These are phyloP conservation scores for Nomada lathburiana DNA, from an alignment of 2,888 invertebrate species.

Conservation along the genomic window DNA sequence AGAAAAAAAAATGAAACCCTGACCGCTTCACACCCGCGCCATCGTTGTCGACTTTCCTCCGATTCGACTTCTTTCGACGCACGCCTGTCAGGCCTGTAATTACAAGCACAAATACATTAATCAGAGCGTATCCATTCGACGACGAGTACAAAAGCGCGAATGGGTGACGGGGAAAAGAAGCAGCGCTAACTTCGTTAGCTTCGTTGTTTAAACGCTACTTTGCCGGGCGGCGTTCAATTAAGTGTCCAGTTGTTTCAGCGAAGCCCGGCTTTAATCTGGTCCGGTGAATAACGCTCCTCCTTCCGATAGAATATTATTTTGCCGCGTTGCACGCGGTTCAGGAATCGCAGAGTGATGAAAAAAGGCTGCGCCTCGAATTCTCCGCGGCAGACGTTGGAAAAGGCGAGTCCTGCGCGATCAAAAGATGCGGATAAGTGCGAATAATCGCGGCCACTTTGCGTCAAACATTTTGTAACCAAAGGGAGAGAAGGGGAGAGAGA, in stretches of 20 bases:
- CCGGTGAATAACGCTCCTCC: constrained; percentile 21
- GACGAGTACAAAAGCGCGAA: neutral
- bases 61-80: neutral
- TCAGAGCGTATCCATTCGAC: constrained; percentile 2
- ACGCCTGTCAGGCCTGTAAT: neutral
- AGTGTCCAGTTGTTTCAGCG: constrained; percentile 33
- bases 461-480: neutral
- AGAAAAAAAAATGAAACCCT: too few species aligned
- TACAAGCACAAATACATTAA: constrained; percentile 10
- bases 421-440: constrained; percentile 23
- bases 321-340: neutral
- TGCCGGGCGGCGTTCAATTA: constrained; percentile 30
- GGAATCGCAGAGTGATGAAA: neutral
- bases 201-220: constrained; percentile 28
- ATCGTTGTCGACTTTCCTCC: neutral
- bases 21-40: too few species aligned
- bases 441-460: constrained; percentile 28
- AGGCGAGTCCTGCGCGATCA: neutral
- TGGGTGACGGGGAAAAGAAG: neutral
- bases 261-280: constrained; percentile 9
- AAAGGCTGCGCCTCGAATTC: neutral
- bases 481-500: neutral
- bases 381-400: too few species aligned
- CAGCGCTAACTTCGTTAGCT: constrained; percentile 20
- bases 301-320: constrained; percentile 24